Conservation (phyloP, 2,797 vertebrate species). For the Tenualosa ilisha region DNA sequence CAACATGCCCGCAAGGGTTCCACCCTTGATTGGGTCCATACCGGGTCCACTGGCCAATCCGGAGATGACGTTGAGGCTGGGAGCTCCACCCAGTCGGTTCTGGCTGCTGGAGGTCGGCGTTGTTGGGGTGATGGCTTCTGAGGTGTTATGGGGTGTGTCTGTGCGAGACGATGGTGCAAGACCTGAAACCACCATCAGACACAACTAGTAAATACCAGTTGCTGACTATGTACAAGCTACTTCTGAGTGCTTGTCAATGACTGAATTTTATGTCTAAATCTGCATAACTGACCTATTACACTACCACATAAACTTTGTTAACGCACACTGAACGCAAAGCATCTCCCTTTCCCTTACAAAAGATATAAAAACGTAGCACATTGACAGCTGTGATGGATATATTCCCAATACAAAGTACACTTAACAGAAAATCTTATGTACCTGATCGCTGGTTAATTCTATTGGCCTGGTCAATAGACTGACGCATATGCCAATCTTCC, state of each 20-base stretch:
- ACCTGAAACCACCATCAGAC: slow-evolving; percentile 66
- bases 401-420: neutral
- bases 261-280: no score
- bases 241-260: no score
- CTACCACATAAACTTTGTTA: no score
- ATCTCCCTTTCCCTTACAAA: neutral
- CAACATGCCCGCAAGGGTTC: slow-evolving; percentile 87
- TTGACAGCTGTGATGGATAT: neutral
- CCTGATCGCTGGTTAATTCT: slow-evolving; percentile 77
- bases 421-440: slow-evolving; percentile 47
- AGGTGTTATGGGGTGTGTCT: slow-evolving; percentile 80
- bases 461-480: slow-evolving; percentile 70
- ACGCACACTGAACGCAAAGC: neutral
- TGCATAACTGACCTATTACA: no score
- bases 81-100: slow-evolving; percentile 89
- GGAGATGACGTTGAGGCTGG: slow-evolving; percentile 92
- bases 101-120: slow-evolving; percentile 92
- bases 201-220: neutral
- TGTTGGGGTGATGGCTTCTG: slow-evolving; percentile 88
- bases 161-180: slow-evolving; percentile 83
- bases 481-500: slow-evolving; percentile 84
- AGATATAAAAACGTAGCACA: neutral
- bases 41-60: slow-evolving; percentile 89
- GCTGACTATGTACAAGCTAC: no score
- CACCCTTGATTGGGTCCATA: slow-evolving; percentile 90